These are phyloP conservation scores for Lemur catta DNA, from an alignment of 2,797 vertebrate species.

Conservation along the genomic window DNA sequence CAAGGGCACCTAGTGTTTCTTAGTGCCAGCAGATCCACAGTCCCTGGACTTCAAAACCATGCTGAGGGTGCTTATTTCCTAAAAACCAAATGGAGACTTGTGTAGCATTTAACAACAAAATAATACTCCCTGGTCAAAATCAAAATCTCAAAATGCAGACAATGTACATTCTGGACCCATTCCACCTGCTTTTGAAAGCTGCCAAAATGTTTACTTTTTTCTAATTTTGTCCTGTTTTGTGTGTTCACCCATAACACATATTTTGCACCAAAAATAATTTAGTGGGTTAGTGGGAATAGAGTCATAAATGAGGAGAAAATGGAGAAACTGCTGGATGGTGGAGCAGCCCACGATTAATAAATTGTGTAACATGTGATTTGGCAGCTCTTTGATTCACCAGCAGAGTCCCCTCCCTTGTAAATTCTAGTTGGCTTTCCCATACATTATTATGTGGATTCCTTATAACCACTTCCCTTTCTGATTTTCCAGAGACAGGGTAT, in stretches of 20 bases:
- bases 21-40: conserved; percentile 41
- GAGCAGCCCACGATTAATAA: conserved; percentile 81
- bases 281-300: conserved; percentile 78
- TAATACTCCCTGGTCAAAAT: conserved; percentile 61
- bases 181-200: conserved; percentile 73
- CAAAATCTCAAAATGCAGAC: conserved; percentile 38
- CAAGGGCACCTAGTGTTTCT: conserved; percentile 43
- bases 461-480: conserved; percentile 89
- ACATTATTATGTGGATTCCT: conserved; percentile 88
- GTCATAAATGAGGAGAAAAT: conserved; percentile 81
- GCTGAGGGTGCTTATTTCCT: conserved; percentile 52
- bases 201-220: conserved; percentile 77
- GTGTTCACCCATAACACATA: conserved; percentile 72
- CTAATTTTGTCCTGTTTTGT: conserved; percentile 67
- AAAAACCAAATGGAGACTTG: conserved; percentile 45
- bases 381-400: conserved; percentile 84
- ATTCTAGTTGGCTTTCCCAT: conserved; percentile 86
- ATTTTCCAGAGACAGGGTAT: conserved; percentile 89
- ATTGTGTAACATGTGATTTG: conserved; percentile 81
- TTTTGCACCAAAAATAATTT: conserved; percentile 81
- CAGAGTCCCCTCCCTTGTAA: conserved; percentile 85
- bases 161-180: conserved; percentile 55
- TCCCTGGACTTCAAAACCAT: conserved; percentile 66
- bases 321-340: conserved; percentile 80
- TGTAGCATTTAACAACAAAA: conserved; percentile 73